These are phyloP conservation scores for Nycteola revayana DNA, from an alignment of 2,888 invertebrate genomes.

Conservation along the genomic window DNA sequence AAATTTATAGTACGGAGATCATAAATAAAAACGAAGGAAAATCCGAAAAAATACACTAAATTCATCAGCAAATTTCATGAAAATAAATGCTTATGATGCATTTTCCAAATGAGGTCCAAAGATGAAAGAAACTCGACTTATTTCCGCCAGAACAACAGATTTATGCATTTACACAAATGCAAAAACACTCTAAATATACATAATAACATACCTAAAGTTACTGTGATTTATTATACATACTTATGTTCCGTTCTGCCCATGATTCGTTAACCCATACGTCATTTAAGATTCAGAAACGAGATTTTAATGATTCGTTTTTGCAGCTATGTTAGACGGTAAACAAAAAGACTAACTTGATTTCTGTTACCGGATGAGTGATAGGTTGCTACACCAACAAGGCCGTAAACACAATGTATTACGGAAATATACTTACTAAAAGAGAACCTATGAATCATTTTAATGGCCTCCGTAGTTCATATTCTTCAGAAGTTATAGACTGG, in stretches of 20 bases:
- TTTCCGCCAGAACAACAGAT: constrained; percentile 29
- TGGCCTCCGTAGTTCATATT: no score
- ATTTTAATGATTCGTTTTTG: constrained; percentile 31
- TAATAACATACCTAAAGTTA: constrained; percentile 25
- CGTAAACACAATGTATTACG: constrained; percentile 55
- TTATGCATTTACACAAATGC: constrained; percentile 32
- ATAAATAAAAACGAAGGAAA: neutral
- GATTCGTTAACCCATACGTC: constrained; percentile 30
- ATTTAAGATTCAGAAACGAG: constrained; percentile 32
- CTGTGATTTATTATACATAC: constrained; percentile 41
- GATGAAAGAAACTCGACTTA: constrained; percentile 16
- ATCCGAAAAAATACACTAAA: constrained; percentile 10
- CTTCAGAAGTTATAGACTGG: no score
- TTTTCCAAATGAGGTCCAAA: constrained; percentile 19
- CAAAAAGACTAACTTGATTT: constrained; percentile 16
- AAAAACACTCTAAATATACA: constrained; percentile 27
- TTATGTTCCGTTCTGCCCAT: constrained; percentile 38
- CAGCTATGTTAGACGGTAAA: constrained; percentile 15
- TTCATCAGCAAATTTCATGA: constrained; percentile 15
- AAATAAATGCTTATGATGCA: constrained; percentile 12
- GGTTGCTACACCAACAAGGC: constrained; percentile 35
- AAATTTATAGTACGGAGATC: no score
- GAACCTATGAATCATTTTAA: no score
- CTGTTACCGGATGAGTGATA: constrained; percentile 29
- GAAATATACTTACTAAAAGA: no score